phyloP scores from a whole-genome alignment of 2,113 vertebrate species.

The Cyprinus carpio region DNA sequence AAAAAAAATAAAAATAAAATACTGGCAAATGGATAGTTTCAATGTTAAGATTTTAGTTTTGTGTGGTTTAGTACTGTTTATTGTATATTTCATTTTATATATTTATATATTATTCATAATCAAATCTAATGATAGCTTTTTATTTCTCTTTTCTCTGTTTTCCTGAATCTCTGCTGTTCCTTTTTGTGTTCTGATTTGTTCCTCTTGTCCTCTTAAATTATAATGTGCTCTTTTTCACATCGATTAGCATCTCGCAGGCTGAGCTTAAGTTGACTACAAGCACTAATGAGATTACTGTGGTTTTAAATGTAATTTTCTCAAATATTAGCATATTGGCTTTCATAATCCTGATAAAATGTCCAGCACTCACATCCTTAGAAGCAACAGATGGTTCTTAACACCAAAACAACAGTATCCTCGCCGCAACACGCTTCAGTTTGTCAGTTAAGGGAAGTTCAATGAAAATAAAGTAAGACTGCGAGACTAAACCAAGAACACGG shows the following conservation, averaged over 20 bases:
- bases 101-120: background rate
- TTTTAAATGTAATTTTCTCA: constrained; percentile 16
- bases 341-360: constrained; percentile 32
- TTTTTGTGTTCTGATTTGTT: background rate
- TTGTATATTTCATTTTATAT: background rate
- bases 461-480: constrained; percentile 24
- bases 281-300: constrained; percentile 39
- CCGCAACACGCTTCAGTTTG: background rate
- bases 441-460: background rate
- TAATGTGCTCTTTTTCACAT: background rate
- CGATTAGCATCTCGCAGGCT: background rate
- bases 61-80: background rate
- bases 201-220: background rate
- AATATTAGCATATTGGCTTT: constrained; percentile 1
- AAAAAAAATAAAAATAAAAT: background rate
- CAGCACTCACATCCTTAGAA: background rate
- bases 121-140: background rate
- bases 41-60: background rate
- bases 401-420: constrained; percentile 1
- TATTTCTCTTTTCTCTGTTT: constrained; percentile 11
- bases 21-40: background rate
- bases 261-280: background rate
- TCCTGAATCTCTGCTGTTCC: background rate
- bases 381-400: constrained; percentile 31
- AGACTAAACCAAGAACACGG: constrained; percentile 3